Conservation (phyloP, 2,113 vertebrate species). For the Bombycilla garrulus region DNA sequence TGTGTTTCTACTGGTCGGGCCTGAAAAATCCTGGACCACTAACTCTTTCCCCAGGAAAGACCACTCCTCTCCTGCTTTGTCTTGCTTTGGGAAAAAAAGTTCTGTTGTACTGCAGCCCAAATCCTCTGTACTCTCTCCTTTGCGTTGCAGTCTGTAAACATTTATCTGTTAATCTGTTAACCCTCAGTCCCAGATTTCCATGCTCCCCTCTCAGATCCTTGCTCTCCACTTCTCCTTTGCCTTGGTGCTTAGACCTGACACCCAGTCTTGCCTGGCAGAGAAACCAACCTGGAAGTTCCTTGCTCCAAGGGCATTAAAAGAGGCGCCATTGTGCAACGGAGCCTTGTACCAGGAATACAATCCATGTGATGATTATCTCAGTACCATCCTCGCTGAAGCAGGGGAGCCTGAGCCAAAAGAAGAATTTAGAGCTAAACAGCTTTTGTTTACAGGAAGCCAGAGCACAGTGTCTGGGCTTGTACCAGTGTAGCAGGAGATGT, state of each 20-base stretch:
- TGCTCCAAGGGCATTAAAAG: conserved; percentile 39
- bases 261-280: neutral
- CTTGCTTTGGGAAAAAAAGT: neutral
- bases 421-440: conserved; percentile 56
- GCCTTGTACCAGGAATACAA: conserved; percentile 13
- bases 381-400: conserved; percentile 34
- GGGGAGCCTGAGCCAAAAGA: conserved; percentile 26
- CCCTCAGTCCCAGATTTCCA: neutral
- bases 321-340: conserved; percentile 12
- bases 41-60: neutral
- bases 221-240: neutral
- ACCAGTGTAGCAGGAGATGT: conserved; percentile 41
- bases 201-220: neutral
- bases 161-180: neutral
- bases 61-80: neutral
- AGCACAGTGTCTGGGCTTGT: conserved; percentile 62
- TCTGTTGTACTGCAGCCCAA: neutral
- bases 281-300: conserved; percentile 3
- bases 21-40: neutral
- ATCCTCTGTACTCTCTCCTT: neutral
- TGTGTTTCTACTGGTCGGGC: neutral
- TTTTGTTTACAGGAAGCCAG: conserved; percentile 58
- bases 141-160: neutral
- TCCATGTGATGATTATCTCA: conserved; percentile 13
- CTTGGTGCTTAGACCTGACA: neutral